A percentile compares a stretch with the other conserved stretches of the same genome.
Evolutionary conservation across 2,888 invertebrate species (phyloP).

Genomic region (Sinotaia quadrata): DNA sequence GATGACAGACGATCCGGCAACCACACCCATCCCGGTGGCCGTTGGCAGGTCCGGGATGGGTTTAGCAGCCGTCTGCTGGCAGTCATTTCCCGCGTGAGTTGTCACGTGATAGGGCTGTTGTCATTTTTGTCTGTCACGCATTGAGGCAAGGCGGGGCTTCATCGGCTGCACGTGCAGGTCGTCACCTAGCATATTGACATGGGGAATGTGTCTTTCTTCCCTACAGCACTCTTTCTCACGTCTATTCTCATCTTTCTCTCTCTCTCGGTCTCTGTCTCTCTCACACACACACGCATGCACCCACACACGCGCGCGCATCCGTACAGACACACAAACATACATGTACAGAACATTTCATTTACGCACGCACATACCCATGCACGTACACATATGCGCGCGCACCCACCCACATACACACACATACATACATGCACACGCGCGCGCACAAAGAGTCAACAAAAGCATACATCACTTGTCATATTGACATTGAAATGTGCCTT

Average conservation of each 20-base stretch:
- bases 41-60: constrained; percentile 20
- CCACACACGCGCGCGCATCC: not conserved
- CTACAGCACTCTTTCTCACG: not conserved
- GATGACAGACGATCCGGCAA: constrained; percentile 23
- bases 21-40: not conserved
- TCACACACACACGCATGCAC: not conserved
- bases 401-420: not conserved
- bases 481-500: too few relatives aligned
- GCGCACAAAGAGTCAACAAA: too few relatives aligned
- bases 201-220: not conserved
- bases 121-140: constrained; percentile 29
- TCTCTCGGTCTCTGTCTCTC: not conserved
- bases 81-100: constrained; percentile 20
- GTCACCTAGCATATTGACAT: not conserved
- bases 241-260: not conserved
- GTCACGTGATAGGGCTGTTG: constrained; percentile 31
- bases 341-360: not conserved
- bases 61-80: constrained; percentile 26
- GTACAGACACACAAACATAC: not conserved
- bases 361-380: not conserved
- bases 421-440: too few relatives aligned
- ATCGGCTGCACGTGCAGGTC: constrained; percentile 1
- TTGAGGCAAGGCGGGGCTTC: constrained; percentile 1
- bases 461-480: too few relatives aligned
- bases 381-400: not conserved